Evolutionary conservation across 92 coral and sea anemone species (phyloP).

Genomic region (Zoanthus solanderi): DNA sequence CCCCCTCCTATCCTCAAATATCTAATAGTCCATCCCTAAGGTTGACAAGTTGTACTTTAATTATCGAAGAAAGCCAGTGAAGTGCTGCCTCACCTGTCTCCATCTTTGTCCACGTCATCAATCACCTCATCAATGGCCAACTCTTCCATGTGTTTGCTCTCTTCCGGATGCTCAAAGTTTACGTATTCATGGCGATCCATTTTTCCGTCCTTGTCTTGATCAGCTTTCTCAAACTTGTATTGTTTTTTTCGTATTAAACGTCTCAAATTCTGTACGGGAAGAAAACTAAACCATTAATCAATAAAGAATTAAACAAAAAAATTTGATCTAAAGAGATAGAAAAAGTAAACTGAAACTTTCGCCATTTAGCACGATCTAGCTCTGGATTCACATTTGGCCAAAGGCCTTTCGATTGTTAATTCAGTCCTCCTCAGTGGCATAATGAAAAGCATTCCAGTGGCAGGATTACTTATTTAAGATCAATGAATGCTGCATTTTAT

Average conservation of each 20-base stretch:
- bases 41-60: not conserved
- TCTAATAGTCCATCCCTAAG: no score
- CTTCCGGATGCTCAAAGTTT: conserved; percentile 97
- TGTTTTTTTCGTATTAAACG: conserved; percentile 88
- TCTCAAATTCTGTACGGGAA: conserved; percentile 70
- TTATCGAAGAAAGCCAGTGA: not conserved
- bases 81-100: conserved; percentile 74
- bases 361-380: no score
- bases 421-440: no score
- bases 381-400: no score
- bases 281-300: not conserved
- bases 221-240: conserved; percentile 89
- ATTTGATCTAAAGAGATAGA: no score
- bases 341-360: no score
- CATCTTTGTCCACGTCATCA: conserved; percentile 91
- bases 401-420: no score
- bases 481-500: no score
- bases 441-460: no score
- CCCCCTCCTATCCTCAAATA: no score
- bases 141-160: conserved; percentile 88
- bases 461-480: no score
- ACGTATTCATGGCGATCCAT: conserved; percentile 96
- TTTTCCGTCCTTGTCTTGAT: conserved; percentile 87
- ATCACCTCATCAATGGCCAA: conserved; percentile 92
- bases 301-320: no score